Percentiles rank a stretch among this genome's conserved stretches.
These are phyloP conservation scores for Epinephelus lanceolatus DNA, from an alignment of 2,113 vertebrate species.

Conservation along the genomic window DNA sequence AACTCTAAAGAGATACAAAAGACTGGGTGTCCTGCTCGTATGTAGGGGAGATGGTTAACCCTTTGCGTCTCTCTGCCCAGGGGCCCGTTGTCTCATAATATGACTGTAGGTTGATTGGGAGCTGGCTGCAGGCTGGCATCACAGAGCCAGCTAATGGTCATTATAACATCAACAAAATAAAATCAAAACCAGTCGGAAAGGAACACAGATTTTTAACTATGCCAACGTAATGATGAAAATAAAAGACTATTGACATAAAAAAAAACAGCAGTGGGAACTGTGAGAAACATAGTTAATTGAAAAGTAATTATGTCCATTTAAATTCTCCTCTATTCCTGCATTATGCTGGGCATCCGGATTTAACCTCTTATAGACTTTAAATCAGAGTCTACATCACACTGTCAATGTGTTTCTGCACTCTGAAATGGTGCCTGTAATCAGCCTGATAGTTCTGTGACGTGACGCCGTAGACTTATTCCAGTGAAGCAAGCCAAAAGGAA, in stretches of 20 bases:
- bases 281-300: neutral
- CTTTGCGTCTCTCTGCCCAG: too few species aligned
- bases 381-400: conserved; percentile 9
- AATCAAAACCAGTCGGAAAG: neutral
- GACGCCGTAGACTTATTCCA: conserved; percentile 44
- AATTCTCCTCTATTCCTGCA: neutral
- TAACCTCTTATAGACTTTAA: neutral
- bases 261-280: neutral
- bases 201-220: conserved; percentile 3
- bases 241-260: neutral
- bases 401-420: conserved; percentile 4
- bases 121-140: neutral
- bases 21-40: too few species aligned
- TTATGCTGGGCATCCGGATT: neutral
- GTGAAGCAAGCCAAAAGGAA: conserved; percentile 23
- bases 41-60: too few species aligned
- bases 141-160: conserved; percentile 1
- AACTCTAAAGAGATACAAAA: too few species aligned
- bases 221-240: neutral
- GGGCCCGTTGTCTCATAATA: too few species aligned
- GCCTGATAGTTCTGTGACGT: conserved; percentile 26
- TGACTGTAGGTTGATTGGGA: neutral
- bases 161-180: neutral
- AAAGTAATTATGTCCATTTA: neutral
- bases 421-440: conserved; percentile 32